A percentile compares a stretch with the other conserved stretches of the same genome.
Evolutionary conservation across 2,888 invertebrate species (phyloP).

Genomic region (Phaonia tiefii): DNA sequence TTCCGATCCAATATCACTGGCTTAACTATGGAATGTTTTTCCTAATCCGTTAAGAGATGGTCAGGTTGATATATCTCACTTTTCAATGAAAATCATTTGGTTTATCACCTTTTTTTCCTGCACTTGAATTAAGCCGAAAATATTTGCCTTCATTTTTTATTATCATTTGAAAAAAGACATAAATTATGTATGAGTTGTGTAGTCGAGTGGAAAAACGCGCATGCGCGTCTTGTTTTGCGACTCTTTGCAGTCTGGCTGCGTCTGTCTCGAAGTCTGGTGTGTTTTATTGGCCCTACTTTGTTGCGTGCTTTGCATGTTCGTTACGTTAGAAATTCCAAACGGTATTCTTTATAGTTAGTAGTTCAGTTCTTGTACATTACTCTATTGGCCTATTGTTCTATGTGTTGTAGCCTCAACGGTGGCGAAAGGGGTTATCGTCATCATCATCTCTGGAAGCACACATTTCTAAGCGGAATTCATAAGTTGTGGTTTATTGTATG

Average conservation of each 20-base stretch:
- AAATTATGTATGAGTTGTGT: conserved; percentile 4
- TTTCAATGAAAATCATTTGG: no score
- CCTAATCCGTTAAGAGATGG: no score
- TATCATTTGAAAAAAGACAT: conserved; percentile 1
- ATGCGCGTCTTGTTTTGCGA: conserved; percentile 29
- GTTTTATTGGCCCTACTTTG: conserved; percentile 11
- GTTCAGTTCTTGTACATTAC: neutral
- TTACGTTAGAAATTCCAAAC: conserved; percentile 50
- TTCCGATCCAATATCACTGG: no score
- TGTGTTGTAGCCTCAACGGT: neutral
- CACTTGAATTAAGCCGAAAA: no score
- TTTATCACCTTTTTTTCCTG: no score
- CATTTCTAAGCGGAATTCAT: conserved; percentile 10
- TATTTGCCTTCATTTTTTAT: neutral
- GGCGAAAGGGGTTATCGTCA: neutral
- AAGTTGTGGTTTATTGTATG: conserved; percentile 1
- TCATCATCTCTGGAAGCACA: neutral
- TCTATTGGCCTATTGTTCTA: neutral
- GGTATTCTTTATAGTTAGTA: conserved; percentile 13
- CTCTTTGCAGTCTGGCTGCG: neutral
- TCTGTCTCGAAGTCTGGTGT: neutral
- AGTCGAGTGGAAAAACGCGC: neutral
- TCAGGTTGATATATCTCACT: no score
- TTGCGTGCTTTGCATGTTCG: conserved; percentile 54
- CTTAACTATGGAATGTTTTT: no score